Base-by-base conservation (phyloP, 1,140 invertebrate genomes). In the Drosophila tani region DNA sequence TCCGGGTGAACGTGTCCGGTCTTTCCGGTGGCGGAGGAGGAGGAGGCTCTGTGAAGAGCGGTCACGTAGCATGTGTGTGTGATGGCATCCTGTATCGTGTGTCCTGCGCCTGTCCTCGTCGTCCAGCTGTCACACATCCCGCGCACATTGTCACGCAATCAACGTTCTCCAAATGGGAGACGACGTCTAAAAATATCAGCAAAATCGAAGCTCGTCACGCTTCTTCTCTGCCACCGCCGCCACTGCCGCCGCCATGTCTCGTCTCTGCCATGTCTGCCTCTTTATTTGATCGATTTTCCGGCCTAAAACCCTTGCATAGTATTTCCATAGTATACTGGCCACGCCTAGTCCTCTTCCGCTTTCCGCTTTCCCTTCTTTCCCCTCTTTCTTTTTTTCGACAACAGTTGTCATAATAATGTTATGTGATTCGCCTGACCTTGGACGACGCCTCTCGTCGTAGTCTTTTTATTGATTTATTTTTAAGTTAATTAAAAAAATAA, bases 401-500 rank as follows among this genome's bases (percentile, higher is more conserved):
- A 65, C 79, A 79, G 63, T 79, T 82, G 79, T 81, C 84, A 81
- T 80, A 75, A 88, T 82, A 79, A 87, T 68, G 77, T 84, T 85
- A 65, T 87, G 69, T 75, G 77, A 58, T 55, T 74, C 67, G n/a
- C 51, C 24, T 53, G 62, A 78, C 83, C 83, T 83, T 88, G 84
- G 66, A 67, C 50, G 65, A 43, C 49, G 41, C 68, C 27, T 29
- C 27, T 29, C 5, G 27, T 38, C 21, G 53, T 3, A 19, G 53
- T 56, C 53, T 84, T 53, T 46, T 53, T 87, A 87, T 88, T 84
- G 84, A 87, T 87, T 87, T 78, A 65, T 78, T 71, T 79, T 58
- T 81, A 75, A 88, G 84, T 88, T 87, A 88, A 88, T 87, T 87
- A 87, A 87, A 83, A 82, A 76, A 64, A 65, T 65, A 68, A n/a